phyloP scores from a whole-genome alignment of 1,140 invertebrate genomes.

The Ooceraea biroi region DNA sequence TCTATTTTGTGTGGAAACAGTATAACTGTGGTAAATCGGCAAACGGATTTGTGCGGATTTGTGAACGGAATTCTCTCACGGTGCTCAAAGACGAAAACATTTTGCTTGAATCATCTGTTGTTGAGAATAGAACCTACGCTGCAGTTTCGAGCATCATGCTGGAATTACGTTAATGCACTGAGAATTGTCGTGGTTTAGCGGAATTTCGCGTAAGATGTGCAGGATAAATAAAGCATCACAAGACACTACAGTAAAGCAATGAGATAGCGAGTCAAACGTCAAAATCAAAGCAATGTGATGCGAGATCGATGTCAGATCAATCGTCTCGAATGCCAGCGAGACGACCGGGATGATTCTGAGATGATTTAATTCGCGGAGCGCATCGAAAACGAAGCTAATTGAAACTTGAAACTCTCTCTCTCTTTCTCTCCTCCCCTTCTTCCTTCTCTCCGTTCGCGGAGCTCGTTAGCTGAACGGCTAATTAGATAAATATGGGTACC shows the following conservation, averaged over 20 bases:
- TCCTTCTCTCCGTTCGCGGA: constrained; percentile 1
- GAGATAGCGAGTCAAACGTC: no score
- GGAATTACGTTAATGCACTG: constrained; percentile 3
- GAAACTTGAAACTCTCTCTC: constrained; percentile 36
- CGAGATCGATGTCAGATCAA: background rate
- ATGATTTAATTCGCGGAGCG: constrained; percentile 20
- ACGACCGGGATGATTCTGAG: constrained; percentile 8
- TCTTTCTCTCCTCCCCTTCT: background rate
- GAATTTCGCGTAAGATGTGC: background rate
- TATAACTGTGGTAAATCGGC: background rate
- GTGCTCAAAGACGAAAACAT: background rate
- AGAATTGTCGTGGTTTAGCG: background rate
- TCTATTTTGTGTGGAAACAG: background rate
- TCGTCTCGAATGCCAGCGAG: background rate
- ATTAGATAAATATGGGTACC: constrained; percentile 58
- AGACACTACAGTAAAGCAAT: no score
- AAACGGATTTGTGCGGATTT: background rate
- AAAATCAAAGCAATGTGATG: no score
- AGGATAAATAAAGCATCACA: no score
- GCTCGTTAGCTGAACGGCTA: constrained; percentile 50
- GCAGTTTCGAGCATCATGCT: no score
- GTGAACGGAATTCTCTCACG: background rate
- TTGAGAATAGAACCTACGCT: background rate
- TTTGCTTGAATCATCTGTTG: background rate
- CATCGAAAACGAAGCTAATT: constrained; percentile 15